A percentile compares a stretch with the other conserved stretches of the same genome.
Evolutionary conservation across 2,113 vertebrate species (phyloP).

Genomic region (Embiotoca jacksoni): DNA sequence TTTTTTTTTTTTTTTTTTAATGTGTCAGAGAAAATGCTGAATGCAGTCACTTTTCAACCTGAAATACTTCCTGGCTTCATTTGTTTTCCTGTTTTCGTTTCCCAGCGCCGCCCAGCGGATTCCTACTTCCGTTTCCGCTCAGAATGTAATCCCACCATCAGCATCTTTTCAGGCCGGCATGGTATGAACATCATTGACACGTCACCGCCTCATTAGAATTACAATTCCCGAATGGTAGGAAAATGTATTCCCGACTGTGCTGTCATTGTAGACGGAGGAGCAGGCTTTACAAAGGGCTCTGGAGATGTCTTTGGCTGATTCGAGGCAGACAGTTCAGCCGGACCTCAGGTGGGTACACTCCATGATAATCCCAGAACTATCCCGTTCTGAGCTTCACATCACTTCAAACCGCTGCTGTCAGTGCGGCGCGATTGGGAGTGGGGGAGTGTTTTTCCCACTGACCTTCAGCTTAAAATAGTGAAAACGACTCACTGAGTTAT

Average conservation of each 20-base stretch:
- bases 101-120: slow-evolving; percentile 59
- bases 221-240: neutral
- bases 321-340: slow-evolving; percentile 67
- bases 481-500: too few species aligned
- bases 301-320: slow-evolving; percentile 94
- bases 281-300: slow-evolving; percentile 95
- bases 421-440: neutral
- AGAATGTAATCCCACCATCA: slow-evolving; percentile 78
- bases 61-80: neutral
- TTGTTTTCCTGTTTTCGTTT: neutral
- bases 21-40: neutral
- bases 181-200: slow-evolving; percentile 69
- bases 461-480: too few species aligned
- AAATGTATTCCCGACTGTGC: slow-evolving; percentile 10
- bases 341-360: slow-evolving; percentile 81
- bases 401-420: neutral
- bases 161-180: slow-evolving; percentile 83
- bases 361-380: neutral
- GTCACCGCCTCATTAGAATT: neutral
- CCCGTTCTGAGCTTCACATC: neutral
- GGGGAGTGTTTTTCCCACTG: neutral
- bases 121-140: slow-evolving; percentile 74
- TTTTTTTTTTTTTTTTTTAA: neutral
- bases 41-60: neutral
- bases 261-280: slow-evolving; percentile 89